These are phyloP conservation scores for Megaptera novaeangliae DNA, from an alignment of 2,113 vertebrate species.

Conservation along the genomic window DNA sequence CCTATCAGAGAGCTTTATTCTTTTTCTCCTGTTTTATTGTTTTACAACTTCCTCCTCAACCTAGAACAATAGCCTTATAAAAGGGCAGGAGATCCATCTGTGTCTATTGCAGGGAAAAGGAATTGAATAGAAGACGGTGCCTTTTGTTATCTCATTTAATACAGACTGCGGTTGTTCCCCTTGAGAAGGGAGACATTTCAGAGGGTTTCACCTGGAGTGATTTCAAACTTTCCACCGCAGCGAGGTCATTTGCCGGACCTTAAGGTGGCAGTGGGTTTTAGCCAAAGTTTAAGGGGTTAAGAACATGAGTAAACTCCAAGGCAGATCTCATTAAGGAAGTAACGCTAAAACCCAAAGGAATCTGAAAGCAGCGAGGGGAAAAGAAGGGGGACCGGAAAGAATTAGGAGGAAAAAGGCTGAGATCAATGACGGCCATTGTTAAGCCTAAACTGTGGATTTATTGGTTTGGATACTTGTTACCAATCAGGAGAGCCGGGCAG, in stretches of 20 bases:
- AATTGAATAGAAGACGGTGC: too few relatives aligned
- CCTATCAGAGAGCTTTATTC: neutral
- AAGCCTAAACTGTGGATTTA: neutral
- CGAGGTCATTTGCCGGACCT: neutral
- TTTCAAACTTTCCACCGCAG: neutral
- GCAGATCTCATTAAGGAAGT: neutral
- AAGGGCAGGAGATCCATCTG: neutral
- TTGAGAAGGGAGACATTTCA: neutral
- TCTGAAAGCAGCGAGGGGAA: neutral
- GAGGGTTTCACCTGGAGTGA: neutral
- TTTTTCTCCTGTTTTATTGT: neutral
- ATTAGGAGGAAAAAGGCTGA: neutral
- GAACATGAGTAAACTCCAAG: neutral
- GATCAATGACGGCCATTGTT: fast-evolving
- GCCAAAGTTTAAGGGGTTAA: neutral
- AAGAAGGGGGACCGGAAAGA: neutral
- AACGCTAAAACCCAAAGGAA: neutral
- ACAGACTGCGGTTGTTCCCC: neutral
- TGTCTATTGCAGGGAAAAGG: neutral
- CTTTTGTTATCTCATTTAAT: neutral
- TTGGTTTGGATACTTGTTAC: neutral
- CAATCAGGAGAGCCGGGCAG: neutral
- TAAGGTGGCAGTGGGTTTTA: neutral
- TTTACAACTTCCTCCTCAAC: neutral
- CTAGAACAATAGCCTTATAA: neutral